Percentiles rank a stretch among this genome's conserved stretches.
Evolutionary conservation across 2,888 invertebrate genomes (phyloP).

Genomic region (Helobdella robusta): DNA sequence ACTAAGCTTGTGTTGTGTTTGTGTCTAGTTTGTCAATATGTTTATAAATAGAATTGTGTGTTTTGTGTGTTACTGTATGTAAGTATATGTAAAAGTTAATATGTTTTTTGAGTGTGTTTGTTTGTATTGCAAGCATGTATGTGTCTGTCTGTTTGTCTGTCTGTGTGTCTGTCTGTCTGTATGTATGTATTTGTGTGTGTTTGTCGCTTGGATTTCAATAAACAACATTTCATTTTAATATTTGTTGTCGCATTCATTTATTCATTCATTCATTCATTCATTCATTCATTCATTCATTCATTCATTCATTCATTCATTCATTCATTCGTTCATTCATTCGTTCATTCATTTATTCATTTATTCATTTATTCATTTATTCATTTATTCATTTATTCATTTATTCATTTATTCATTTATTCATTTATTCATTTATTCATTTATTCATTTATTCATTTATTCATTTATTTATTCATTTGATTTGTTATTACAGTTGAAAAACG

Average conservation of each 20-base stretch:
- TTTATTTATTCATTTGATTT: neutral
- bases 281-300: slow-evolving; percentile 3
- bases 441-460: slow-evolving; percentile 2
- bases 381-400: slow-evolving; percentile 2
- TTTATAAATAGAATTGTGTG: too few species aligned
- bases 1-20: too few species aligned
- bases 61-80: too few species aligned
- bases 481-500: slow-evolving; percentile 11
- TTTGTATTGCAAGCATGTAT: too few species aligned
- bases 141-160: too few species aligned
- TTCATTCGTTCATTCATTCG: slow-evolving; percentile 3
- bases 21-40: too few species aligned
- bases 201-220: too few species aligned
- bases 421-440: slow-evolving; percentile 2
- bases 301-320: slow-evolving; percentile 3
- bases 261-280: slow-evolving; percentile 3
- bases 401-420: slow-evolving; percentile 2
- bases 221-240: slow-evolving; percentile 1
- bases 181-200: too few species aligned
- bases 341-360: slow-evolving; percentile 2
- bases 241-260: neutral
- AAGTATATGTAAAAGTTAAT: too few species aligned
- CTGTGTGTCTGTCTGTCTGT: too few species aligned
- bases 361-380: slow-evolving; percentile 2
- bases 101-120: too few species aligned